phyloP scores from a whole-genome alignment of 1,140 invertebrate genomes.

The Campodea augens region DNA sequence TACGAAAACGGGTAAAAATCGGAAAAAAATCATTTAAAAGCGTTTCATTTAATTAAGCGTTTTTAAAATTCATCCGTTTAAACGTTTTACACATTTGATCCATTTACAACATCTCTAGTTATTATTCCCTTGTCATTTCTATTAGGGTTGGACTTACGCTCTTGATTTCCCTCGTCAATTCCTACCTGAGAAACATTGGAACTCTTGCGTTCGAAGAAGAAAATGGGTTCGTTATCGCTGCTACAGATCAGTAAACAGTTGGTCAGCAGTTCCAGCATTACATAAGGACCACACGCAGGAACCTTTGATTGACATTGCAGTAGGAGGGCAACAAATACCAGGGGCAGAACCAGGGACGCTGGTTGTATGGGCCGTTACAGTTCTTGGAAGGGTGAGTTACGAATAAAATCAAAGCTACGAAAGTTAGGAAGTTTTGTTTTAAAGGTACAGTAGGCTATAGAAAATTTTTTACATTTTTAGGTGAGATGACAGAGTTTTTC shows the following conservation, averaged over 20 bases:
- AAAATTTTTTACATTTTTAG: too few relatives aligned
- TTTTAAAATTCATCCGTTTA: too few relatives aligned
- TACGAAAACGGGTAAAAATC: too few relatives aligned
- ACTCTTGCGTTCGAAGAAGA: constrained; percentile 68
- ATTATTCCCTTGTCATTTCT: too few relatives aligned
- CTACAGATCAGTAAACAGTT: constrained; percentile 73
- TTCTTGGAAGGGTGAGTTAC: constrained; percentile 54
- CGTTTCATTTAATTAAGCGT: too few relatives aligned
- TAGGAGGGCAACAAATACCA: constrained; percentile 62
- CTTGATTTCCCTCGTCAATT: constrained; percentile 79
- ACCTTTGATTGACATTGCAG: constrained; percentile 61
- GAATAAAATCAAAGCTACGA: too few relatives aligned
- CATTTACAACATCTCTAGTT: too few relatives aligned
- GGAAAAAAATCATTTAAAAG: too few relatives aligned
- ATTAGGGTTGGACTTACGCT: constrained; percentile 85
- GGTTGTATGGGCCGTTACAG: constrained; percentile 77
- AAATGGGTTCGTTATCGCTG: constrained; percentile 73
- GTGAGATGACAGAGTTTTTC: too few relatives aligned
- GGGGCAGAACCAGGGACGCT: constrained; percentile 48
- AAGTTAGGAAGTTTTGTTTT: too few relatives aligned
- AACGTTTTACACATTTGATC: too few relatives aligned
- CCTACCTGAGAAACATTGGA: constrained; percentile 63
- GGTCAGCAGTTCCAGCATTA: constrained; percentile 72
- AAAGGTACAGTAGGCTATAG: too few relatives aligned
- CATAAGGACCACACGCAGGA: constrained; percentile 72